Evolutionary conservation across 2,113 vertebrate genomes (phyloP).

Genomic region (Tetraodon nigroviridis): DNA sequence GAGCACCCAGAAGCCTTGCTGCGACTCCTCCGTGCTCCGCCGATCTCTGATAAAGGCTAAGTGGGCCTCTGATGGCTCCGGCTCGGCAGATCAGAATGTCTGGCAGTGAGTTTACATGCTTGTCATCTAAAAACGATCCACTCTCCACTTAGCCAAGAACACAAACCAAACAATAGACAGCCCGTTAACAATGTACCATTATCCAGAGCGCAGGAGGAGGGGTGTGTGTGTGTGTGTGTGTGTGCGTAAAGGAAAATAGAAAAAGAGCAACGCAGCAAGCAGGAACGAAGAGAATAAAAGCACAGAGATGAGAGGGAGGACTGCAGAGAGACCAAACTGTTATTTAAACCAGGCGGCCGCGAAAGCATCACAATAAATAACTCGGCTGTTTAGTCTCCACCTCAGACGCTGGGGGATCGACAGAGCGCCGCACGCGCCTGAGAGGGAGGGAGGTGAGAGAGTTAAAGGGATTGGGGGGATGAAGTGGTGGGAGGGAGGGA

Average conservation of each 20-base stretch:
- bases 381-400: constrained; percentile 72
- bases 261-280: constrained; percentile 41
- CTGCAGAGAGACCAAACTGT: constrained; percentile 66
- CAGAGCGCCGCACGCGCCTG: constrained; percentile 30
- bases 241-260: constrained; percentile 15
- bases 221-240: constrained; percentile 12
- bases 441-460: constrained; percentile 41
- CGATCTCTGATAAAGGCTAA: constrained; percentile 65
- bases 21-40: constrained; percentile 46
- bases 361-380: constrained; percentile 78
- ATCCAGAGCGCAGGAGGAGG: constrained; percentile 56
- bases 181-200: constrained; percentile 75
- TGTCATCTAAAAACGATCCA: constrained; percentile 95
- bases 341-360: constrained; percentile 74
- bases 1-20: constrained; percentile 2
- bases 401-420: constrained; percentile 58
- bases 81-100: constrained; percentile 81
- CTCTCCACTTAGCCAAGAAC: constrained; percentile 83
- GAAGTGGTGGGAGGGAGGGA: constrained; percentile 25
- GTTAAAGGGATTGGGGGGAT: constrained; percentile 39
- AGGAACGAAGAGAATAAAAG: constrained; percentile 44
- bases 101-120: constrained; percentile 85
- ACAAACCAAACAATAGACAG: constrained; percentile 83
- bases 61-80: constrained; percentile 65
- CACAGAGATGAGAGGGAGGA: constrained; percentile 62